Evolutionary conservation across 2,888 invertebrate species (phyloP), one percentile per base, ranked within the genome.

Genomic region (Noctua fimbriata): DNA sequence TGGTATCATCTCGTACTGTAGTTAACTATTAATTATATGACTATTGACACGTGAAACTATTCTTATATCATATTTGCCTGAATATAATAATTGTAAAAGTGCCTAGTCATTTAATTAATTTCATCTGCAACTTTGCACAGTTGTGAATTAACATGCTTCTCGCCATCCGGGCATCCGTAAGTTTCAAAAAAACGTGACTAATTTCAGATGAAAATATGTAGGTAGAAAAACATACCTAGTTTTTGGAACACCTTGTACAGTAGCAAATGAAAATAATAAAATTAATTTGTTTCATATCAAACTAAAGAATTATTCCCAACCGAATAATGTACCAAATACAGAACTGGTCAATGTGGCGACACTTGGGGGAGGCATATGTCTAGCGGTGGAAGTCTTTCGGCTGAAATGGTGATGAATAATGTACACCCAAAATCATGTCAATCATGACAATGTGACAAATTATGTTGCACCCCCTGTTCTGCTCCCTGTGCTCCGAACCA

Each of bases 41-140:
- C 60, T 28, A 10, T 32, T 18, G 36, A 36, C 36, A 55, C 41
- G 41, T n/a, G n/a, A n/a, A 58, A 71, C 6, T 36, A 36, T 5
- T 36, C 4, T 36, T 1, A 36, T 36, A 4, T 36, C 36, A 36
- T 36, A 36, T 73, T 63, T 24, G 3, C 10, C 16, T 4, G 32
- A 66, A n/a, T 65, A 16, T 41, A 58, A 41, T 71, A 14, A 49
- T 0, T 52, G 3, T 60, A 32, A 32, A 60, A 71, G 32, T 72
- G 72, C 32, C n/a, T 32, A 47, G 58, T 76, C 76, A 72, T 72
- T 72, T 60, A 6, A 6, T 47, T 60, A 16, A 9, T 14, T 60
- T 14, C 16, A 18, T 36, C 1, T 18, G 21, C 21, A 52, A 55
- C n/a, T 74, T 74, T 41, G 52, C 52, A 69, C 49, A 74, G 41